These are phyloP conservation scores for Python bivittatus DNA, from an alignment of 2,113 vertebrate species.

Conservation along the genomic window DNA sequence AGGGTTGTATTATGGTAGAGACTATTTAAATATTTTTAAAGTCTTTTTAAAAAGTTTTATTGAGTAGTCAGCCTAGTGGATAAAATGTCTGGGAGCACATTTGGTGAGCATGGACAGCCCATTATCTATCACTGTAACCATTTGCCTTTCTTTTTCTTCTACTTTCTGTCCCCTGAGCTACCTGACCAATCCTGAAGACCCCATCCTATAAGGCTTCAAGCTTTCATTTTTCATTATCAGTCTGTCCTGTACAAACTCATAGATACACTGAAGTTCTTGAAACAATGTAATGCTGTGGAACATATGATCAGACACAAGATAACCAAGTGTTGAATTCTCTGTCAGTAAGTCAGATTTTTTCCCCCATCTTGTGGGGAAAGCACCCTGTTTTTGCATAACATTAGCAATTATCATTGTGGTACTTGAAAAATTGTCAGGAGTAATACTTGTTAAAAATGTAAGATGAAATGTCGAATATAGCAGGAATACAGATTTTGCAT, in stretches of 20 bases:
- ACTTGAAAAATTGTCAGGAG: constrained; percentile 61
- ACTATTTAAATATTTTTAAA: too few relatives aligned
- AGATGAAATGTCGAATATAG: constrained; percentile 57
- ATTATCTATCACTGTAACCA: not conserved
- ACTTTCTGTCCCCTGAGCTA: constrained; percentile 41
- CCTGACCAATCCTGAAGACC: not conserved
- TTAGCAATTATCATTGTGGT: constrained; percentile 66
- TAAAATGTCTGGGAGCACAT: not conserved
- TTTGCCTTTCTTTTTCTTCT: constrained; percentile 51
- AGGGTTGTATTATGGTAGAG: too few relatives aligned
- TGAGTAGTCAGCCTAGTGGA: too few relatives aligned
- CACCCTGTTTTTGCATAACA: constrained; percentile 51
- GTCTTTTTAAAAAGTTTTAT: too few relatives aligned
- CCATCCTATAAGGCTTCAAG: not conserved
- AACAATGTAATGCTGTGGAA: constrained; percentile 39
- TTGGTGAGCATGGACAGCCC: not conserved
- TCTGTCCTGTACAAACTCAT: not conserved
- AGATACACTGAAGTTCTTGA: not conserved
- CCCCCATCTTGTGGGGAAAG: not conserved
- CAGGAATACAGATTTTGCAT: constrained; percentile 48
- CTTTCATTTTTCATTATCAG: not conserved
- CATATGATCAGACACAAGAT: constrained; percentile 45
- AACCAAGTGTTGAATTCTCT: constrained; percentile 44
- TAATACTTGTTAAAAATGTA: constrained; percentile 47
- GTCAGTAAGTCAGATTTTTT: constrained; percentile 37